Percentiles rank a stretch among this genome's conserved stretches.
Conservation (phyloP, 2,113 vertebrate genomes). For the Apeltes quadracus region DNA sequence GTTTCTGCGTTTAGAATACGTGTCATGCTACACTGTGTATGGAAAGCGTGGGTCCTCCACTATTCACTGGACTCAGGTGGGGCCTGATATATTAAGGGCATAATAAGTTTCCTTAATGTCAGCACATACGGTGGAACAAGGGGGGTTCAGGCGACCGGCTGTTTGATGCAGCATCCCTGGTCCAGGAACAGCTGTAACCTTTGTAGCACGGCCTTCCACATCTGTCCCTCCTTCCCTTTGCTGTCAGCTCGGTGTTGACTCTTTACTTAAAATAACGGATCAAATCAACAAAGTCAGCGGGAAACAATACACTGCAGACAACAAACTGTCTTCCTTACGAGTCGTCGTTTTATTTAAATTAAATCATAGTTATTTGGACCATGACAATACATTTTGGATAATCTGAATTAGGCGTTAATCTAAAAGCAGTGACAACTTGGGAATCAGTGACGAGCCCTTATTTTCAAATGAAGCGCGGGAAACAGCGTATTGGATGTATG, state of each 20-base stretch:
- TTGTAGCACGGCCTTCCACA: constrained; percentile 1
- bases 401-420: background rate
- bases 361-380: background rate
- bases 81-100: background rate
- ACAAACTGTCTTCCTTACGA: background rate
- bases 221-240: background rate
- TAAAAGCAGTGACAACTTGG: no score
- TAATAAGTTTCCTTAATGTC: background rate
- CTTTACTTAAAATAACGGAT: background rate
- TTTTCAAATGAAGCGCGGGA: background rate
- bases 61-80: background rate
- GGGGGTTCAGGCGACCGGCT: background rate
- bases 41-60: background rate
- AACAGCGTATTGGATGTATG: background rate
- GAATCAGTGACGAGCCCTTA: no score
- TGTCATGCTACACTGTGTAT: background rate
- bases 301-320: background rate
- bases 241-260: background rate
- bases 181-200: background rate
- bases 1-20: background rate
- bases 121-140: background rate
- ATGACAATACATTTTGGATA: background rate
- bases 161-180: background rate
- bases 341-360: background rate
- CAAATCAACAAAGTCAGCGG: background rate